phyloP scores from a whole-genome alignment of 2,113 vertebrate genomes.

The Dicerorhinus sumatrensis region DNA sequence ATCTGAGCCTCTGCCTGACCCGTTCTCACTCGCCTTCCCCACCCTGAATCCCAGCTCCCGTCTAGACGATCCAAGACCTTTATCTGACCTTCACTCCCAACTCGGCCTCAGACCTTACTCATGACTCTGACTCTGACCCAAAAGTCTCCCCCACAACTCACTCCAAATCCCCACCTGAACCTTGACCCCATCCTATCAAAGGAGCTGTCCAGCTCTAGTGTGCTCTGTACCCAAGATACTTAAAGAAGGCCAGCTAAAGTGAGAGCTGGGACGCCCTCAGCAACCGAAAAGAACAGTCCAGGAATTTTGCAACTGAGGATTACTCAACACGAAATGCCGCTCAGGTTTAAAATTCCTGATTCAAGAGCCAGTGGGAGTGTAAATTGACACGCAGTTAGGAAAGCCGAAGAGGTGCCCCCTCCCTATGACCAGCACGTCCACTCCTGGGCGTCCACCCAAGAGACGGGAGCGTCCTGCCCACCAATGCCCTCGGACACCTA shows the following conservation, averaged over 20 bases:
- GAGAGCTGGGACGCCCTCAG: not conserved
- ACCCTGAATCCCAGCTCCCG: not conserved
- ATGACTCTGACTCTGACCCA: not conserved
- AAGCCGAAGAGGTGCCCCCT: not conserved
- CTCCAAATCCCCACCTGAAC: not conserved
- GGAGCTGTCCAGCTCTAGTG: not conserved
- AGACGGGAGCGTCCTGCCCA: not conserved
- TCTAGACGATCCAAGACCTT: not conserved
- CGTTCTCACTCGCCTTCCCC: not conserved
- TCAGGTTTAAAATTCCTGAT: conserved; percentile 1
- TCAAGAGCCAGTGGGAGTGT: not conserved
- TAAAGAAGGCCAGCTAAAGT: not conserved
- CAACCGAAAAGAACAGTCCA: not conserved
- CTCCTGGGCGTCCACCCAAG: not conserved
- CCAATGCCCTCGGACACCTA: not conserved
- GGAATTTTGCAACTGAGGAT: conserved; percentile 13
- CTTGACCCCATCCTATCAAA: not conserved
- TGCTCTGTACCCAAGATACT: not conserved
- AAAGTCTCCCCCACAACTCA: not conserved
- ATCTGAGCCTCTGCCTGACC: not conserved
- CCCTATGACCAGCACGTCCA: not conserved
- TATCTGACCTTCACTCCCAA: not conserved
- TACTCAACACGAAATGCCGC: not conserved
- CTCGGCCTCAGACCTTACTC: not conserved
- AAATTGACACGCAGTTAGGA: not conserved